These are phyloP conservation scores for Ataeniobius toweri DNA, from an alignment of 2,797 vertebrate genomes.

Conservation along the genomic window DNA sequence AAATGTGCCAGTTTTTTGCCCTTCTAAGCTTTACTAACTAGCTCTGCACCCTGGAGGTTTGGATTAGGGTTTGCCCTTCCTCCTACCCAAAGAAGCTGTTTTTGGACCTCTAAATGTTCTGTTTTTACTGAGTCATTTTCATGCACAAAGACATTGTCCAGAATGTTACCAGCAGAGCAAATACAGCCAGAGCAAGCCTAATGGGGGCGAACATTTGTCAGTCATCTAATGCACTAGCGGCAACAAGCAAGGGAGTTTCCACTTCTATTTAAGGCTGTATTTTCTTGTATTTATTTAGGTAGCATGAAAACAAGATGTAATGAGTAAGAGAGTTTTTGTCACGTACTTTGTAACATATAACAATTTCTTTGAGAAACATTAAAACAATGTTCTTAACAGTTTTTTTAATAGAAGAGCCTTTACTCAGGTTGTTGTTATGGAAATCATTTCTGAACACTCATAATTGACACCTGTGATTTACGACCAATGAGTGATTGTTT, in stretches of 20 bases:
- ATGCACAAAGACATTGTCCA: not conserved
- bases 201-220: conserved; percentile 1
- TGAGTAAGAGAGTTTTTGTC: not conserved
- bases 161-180: not conserved
- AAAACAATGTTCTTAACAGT: too few relatives aligned
- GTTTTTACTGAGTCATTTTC: not conserved
- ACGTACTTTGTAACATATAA: not conserved
- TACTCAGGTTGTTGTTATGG: too few relatives aligned
- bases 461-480: too few relatives aligned
- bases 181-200: not conserved
- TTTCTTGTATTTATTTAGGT: not conserved
- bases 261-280: not conserved
- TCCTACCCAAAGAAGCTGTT: not conserved
- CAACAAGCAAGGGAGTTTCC: not conserved
- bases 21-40: conserved; percentile 1
- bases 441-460: too few relatives aligned
- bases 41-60: not conserved
- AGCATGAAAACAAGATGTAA: not conserved
- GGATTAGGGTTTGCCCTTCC: too few relatives aligned
- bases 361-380: not conserved
- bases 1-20: not conserved
- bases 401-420: too few relatives aligned
- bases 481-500: too few relatives aligned
- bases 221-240: not conserved
- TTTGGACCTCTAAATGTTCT: not conserved